Evolutionary conservation across 2,888 invertebrate genomes (phyloP).

Genomic region (Campoplex capitator): DNA sequence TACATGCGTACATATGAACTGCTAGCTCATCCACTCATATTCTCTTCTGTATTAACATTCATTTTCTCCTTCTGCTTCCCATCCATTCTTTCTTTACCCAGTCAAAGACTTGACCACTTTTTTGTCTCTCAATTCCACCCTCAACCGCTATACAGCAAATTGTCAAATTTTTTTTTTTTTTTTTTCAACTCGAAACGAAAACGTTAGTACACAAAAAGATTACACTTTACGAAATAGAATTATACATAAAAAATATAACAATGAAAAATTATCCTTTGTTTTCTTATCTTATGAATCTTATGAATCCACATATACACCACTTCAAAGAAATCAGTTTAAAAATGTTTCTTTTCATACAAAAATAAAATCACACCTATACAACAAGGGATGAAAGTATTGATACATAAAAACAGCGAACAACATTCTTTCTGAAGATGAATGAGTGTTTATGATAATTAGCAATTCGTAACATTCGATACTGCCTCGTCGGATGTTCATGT

Average conservation of each 20-base stretch:
- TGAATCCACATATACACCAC: background rate
- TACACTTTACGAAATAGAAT: background rate
- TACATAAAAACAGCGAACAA: background rate
- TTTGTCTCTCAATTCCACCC: background rate
- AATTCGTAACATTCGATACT: background rate
- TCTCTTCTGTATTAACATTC: constrained; percentile 48
- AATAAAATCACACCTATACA: background rate
- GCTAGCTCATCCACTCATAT: constrained; percentile 47
- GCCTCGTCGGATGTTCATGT: no score
- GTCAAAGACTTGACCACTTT: constrained; percentile 56
- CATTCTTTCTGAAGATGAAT: background rate
- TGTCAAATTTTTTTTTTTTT: background rate
- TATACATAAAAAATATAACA: background rate
- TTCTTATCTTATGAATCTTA: background rate
- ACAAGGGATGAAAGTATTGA: no score
- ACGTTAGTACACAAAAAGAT: background rate
- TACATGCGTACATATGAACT: constrained; percentile 38
- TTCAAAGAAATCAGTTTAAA: background rate
- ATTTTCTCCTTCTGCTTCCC: background rate
- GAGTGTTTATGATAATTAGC: background rate
- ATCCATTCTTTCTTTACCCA: background rate
- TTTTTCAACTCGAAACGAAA: background rate
- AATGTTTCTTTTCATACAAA: background rate
- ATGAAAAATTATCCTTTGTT: background rate
- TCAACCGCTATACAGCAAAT: background rate